phyloP scores from a whole-genome alignment of 1,140 invertebrate species.

The Protaetia brevitarsis region DNA sequence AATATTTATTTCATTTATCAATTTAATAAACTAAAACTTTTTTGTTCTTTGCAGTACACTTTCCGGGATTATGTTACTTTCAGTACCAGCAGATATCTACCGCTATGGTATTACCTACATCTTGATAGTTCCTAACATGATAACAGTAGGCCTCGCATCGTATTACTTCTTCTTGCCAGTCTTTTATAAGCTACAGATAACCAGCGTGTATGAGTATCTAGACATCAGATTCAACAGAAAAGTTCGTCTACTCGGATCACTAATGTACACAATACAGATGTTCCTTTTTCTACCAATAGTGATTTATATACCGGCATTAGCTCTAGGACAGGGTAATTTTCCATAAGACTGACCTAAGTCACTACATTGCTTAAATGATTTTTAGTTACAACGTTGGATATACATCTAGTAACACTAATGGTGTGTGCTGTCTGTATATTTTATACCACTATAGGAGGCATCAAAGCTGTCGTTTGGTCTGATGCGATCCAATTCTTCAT shows the following conservation, averaged over 20 bases:
- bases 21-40: not conserved
- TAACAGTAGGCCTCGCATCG: constrained; percentile 60
- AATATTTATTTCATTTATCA: no score
- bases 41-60: constrained; percentile 60
- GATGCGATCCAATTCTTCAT: constrained; percentile 67
- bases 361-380: not conserved
- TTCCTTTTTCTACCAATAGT: constrained; percentile 51
- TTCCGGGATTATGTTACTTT: constrained; percentile 77
- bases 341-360: not conserved
- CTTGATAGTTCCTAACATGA: constrained; percentile 58
- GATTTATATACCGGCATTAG: constrained; percentile 80
- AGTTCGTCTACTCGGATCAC: constrained; percentile 59
- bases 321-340: constrained; percentile 71
- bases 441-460: constrained; percentile 60
- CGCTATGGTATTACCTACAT: constrained; percentile 60
- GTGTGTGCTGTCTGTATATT: constrained; percentile 75
- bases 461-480: constrained; percentile 72
- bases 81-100: constrained; percentile 77
- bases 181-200: constrained; percentile 72
- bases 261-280: constrained; percentile 53
- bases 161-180: constrained; percentile 59
- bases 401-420: constrained; percentile 63
- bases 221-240: constrained; percentile 53
- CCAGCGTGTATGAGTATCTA: constrained; percentile 70
- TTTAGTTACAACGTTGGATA: constrained; percentile 64